A percentile compares a stretch with the other conserved stretches of the same genome.
Conservation (phyloP, 1,140 invertebrate genomes). For the Atta texana region DNA sequence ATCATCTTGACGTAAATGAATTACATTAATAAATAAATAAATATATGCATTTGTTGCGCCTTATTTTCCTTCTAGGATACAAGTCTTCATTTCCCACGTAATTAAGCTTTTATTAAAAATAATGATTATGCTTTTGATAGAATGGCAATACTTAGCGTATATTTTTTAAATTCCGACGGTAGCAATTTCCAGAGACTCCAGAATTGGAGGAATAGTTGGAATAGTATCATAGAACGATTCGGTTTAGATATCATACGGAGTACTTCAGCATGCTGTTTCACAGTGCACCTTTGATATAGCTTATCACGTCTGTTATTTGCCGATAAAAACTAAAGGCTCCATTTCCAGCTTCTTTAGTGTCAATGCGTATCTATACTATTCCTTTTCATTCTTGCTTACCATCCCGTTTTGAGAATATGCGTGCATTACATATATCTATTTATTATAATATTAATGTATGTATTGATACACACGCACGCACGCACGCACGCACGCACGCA, state of each 20-base stretch:
- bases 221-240: slow-evolving; percentile 49
- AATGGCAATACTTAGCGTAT: background rate
- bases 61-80: background rate
- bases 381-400: slow-evolving; percentile 33
- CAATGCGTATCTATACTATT: slow-evolving; percentile 66
- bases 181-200: background rate
- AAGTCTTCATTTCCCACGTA: background rate
- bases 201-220: background rate
- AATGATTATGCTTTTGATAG: background rate
- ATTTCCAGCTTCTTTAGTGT: slow-evolving; percentile 83
- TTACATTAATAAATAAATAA: background rate
- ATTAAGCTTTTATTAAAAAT: background rate
- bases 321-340: slow-evolving; percentile 84
- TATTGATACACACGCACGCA: background rate
- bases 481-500: background rate
- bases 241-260: slow-evolving; percentile 66
- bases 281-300: slow-evolving; percentile 79
- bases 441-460: slow-evolving; percentile 6
- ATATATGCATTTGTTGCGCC: background rate
- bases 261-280: slow-evolving; percentile 76
- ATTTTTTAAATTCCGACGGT: background rate
- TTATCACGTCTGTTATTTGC: slow-evolving; percentile 83
- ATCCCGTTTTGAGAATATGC: slow-evolving; percentile 37
- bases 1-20: background rate
- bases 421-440: background rate